Base-by-base conservation (phyloP, 1,140 invertebrate genomes). In the Drosophila sp. region DNA sequence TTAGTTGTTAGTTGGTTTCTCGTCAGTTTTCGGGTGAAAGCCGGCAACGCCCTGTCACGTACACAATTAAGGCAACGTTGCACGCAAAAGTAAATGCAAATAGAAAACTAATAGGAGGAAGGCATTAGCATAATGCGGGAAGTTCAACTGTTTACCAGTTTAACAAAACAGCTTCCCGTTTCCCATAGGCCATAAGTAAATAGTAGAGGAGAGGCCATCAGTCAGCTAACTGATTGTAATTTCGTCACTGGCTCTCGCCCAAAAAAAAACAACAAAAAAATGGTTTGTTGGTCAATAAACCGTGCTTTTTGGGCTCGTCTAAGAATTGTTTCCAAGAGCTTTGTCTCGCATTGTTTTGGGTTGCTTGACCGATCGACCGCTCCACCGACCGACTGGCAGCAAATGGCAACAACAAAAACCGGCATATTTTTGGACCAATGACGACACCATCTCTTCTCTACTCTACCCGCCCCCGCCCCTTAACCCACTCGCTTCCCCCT, bases 371-470 rank as follows among this genome's bases (percentile, higher is more conserved):
- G 72, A 68, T 80, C 80, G 81, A 85, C 81, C 70, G 70, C 70
- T 54, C 58, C 2, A 38, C 35, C 80, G 81, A 78, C 77, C 74
- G 70, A 73, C 55, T 60, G 4, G 41, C 50, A 63, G 54, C 54
- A 67, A 40, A 66, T 60, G 38, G 54, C 60, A 69, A 44, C 60
- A 60, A 61, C 66, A 64, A 63, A 63, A 41, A 61, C 72, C 63
- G 74, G 70, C 74, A 67, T 80, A 74, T 89, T 89, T 83, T 89
- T 56, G 80, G 61, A 60, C 33, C 79, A 72, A 77, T 87, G 83
- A 87, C 83, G 83, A 87, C 72, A 77, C 63, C 72, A 50, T 25
- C 23, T 58, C 25, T 35, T 47, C 44, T 7, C 4, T n/a, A 17
- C 17, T 17, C 17, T 17, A 17, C 17, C 17, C 17, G 17, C 17